Percentiles rank a stretch among this genome's conserved stretches.
phyloP scores from a whole-genome alignment of 2,888 invertebrate genomes.

The Drosophila paranaensis region DNA sequence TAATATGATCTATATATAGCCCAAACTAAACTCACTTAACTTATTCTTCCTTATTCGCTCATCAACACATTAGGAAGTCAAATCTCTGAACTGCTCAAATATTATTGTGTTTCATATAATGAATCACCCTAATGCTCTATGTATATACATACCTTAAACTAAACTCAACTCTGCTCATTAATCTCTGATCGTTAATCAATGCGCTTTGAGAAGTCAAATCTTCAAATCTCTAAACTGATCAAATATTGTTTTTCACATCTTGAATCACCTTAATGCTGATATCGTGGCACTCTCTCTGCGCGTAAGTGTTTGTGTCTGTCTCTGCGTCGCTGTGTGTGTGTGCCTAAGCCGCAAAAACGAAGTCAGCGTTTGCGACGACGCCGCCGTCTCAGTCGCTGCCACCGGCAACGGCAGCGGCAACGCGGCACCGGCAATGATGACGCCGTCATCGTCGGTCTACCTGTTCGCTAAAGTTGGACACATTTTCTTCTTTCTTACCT shows the following conservation, averaged over 20 bases:
- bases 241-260: conserved; percentile 24
- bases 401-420: conserved; percentile 54
- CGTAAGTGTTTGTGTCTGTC: background rate
- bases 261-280: conserved; percentile 68
- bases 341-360: conserved; percentile 78
- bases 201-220: background rate
- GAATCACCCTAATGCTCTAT: no score
- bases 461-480: conserved; percentile 76
- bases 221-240: background rate
- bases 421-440: conserved; percentile 53
- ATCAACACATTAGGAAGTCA: no score
- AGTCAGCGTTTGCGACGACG: conserved; percentile 65
- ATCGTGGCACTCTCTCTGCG: conserved; percentile 16
- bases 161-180: background rate
- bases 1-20: no score
- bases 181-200: background rate
- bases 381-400: conserved; percentile 66
- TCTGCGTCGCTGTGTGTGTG: background rate
- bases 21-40: no score
- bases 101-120: no score
- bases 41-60: no score
- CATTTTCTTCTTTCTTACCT: conserved; percentile 77
- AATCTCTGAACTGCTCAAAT: no score
- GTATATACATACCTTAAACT: no score
- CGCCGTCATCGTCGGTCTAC: conserved; percentile 63